Evolutionary conservation across 2,888 invertebrate genomes (phyloP).

Genomic region (Drosophila macrothrix): DNA sequence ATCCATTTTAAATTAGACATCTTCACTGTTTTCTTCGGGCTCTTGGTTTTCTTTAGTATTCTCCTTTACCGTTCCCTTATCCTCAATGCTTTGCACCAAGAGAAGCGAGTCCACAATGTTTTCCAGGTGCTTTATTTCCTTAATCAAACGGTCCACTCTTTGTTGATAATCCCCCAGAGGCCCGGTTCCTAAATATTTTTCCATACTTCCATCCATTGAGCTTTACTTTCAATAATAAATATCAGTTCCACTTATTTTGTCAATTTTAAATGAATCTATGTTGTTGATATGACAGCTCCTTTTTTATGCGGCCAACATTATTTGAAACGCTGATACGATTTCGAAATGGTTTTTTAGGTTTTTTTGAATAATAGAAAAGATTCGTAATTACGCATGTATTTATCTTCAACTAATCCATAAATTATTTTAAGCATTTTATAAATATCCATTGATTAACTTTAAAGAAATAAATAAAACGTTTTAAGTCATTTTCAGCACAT

Average conservation of each 20-base stretch:
- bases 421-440: neutral
- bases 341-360: neutral
- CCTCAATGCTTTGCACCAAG: neutral
- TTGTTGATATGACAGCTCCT: neutral
- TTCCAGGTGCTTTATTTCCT: conserved; percentile 32
- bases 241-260: neutral
- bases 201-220: conserved; percentile 14
- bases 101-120: conserved; percentile 14
- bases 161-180: conserved; percentile 26
- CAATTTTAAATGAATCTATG: conserved; percentile 18
- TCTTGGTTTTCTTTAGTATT: neutral
- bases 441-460: neutral
- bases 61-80: neutral
- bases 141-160: conserved; percentile 23
- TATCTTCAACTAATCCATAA: neutral
- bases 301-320: neutral
- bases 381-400: neutral
- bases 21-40: neutral
- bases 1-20: neutral
- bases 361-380: neutral
- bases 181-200: neutral
- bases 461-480: neutral
- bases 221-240: neutral
- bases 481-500: neutral
- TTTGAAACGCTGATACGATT: conserved; percentile 3